Conservation (phyloP, 2,888 invertebrate genomes). For the Meteorus cinctellus region DNA sequence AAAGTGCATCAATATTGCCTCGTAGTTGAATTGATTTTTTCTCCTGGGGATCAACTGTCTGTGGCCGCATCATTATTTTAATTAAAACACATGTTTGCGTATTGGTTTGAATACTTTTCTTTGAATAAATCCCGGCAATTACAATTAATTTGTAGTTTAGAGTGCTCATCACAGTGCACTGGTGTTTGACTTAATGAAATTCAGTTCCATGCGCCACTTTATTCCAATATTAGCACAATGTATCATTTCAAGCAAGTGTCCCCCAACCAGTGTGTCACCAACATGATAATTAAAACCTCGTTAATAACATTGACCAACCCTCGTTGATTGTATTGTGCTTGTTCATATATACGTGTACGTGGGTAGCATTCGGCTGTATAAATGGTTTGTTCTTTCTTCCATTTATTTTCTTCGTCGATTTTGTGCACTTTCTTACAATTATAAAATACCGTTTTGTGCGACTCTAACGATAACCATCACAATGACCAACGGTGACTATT, state of each 20-base stretch:
- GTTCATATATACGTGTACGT: constrained; percentile 31
- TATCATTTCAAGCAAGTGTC: constrained; percentile 51
- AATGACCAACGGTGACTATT: constrained; percentile 65
- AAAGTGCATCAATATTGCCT: too few species aligned
- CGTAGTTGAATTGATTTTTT: background rate
- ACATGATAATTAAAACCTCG: constrained; percentile 59
- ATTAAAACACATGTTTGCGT: constrained; percentile 59
- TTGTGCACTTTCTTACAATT: constrained; percentile 48
- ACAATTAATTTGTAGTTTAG: constrained; percentile 7
- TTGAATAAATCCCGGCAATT: background rate
- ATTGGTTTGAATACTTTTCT: constrained; percentile 19
- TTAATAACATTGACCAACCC: constrained; percentile 52
- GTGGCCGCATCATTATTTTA: constrained; percentile 51
- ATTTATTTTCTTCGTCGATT: constrained; percentile 18
- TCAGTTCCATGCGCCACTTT: constrained; percentile 59
- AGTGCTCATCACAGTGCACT: constrained; percentile 2
- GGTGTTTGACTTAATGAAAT: constrained; percentile 13
- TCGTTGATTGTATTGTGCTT: constrained; percentile 41
- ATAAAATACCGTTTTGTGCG: constrained; percentile 62
- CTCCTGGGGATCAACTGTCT: background rate
- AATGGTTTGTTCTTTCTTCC: constrained; percentile 9
- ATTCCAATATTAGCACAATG: constrained; percentile 55
- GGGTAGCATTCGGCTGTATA: constrained; percentile 27
- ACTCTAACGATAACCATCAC: constrained; percentile 66
- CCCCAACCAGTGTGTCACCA: constrained; percentile 54